Conservation (phyloP, 1,140 invertebrate species). For the Cotesia vestalis region DNA sequence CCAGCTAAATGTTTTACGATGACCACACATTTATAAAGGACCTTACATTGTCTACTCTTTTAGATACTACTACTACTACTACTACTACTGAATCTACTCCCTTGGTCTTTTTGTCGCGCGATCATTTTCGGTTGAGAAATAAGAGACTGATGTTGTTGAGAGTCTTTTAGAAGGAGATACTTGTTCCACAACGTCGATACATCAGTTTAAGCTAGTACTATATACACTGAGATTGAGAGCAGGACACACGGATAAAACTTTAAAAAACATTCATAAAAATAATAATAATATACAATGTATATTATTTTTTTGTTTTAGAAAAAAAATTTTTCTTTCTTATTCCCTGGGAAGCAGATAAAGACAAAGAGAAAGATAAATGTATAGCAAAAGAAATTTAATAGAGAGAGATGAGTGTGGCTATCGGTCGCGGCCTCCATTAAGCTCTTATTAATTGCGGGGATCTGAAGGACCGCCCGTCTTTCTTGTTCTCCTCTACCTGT, state of each 20-base stretch:
- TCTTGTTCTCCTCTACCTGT: conserved; percentile 56
- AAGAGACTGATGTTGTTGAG: not conserved
- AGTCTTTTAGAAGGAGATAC: too few relatives aligned
- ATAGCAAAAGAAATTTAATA: conserved; percentile 13
- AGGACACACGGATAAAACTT: too few relatives aligned
- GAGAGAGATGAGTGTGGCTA: conserved; percentile 41
- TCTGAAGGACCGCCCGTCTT: conserved; percentile 60
- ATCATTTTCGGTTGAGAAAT: conserved; percentile 8
- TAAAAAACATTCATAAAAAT: too few relatives aligned
- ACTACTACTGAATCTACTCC: conserved; percentile 25
- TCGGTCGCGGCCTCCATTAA: conserved; percentile 61
- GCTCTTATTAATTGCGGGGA: conserved; percentile 65
- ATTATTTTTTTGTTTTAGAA: not conserved
- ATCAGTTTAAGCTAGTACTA: not conserved
- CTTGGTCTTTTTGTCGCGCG: conserved; percentile 48
- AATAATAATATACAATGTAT: not conserved
- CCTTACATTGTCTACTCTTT: too few relatives aligned
- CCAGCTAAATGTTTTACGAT: conserved; percentile 53
- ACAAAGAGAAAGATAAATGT: conserved; percentile 34
- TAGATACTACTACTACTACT: too few relatives aligned
- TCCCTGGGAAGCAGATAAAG: conserved; percentile 16
- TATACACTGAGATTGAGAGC: not conserved
- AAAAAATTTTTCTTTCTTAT: too few relatives aligned
- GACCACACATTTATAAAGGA: not conserved
- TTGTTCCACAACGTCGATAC: too few relatives aligned